Conservation (phyloP, 1,140 invertebrate genomes). For the Cydia pomonella region DNA sequence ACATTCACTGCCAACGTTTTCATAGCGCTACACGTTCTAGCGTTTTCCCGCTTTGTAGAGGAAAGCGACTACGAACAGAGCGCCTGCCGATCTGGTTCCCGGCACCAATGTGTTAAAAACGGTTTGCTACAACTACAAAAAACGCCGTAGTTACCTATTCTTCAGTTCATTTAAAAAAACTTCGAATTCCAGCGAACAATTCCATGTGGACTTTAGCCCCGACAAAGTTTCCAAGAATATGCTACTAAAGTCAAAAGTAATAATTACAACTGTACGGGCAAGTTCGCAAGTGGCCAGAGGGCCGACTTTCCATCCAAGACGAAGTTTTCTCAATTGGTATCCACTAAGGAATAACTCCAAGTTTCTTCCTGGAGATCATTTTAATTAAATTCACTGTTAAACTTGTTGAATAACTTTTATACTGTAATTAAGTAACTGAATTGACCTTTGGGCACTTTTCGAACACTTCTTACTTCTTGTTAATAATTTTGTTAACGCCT, state of each 20-base stretch:
- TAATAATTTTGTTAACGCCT: background rate
- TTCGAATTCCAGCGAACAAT: slow-evolving; percentile 4
- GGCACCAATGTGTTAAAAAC: too few species aligned
- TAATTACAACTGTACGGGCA: slow-evolving; percentile 24
- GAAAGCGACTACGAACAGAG: too few species aligned
- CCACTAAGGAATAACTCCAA: slow-evolving; percentile 52
- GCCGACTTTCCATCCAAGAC: background rate
- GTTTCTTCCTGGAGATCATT: slow-evolving; percentile 48
- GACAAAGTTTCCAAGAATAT: slow-evolving; percentile 19
- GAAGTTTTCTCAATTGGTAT: slow-evolving; percentile 54
- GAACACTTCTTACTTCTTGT: slow-evolving; percentile 1
- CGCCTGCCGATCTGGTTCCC: too few species aligned
- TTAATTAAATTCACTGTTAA: slow-evolving; percentile 58
- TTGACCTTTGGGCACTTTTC: slow-evolving; percentile 21
- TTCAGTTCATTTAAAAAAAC: background rate
- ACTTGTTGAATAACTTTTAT: slow-evolving; percentile 28
- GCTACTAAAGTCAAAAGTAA: slow-evolving; percentile 27
- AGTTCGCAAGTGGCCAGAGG: slow-evolving; percentile 27
- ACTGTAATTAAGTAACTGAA: slow-evolving; percentile 27
- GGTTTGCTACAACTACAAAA: background rate
- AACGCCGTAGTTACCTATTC: background rate
- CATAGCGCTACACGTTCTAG: too few species aligned
- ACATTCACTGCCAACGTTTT: too few species aligned
- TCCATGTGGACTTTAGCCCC: slow-evolving; percentile 2
- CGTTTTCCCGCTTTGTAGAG: too few species aligned